Conservation (phyloP, 2,113 vertebrate species). For the Falco punctatus region DNA sequence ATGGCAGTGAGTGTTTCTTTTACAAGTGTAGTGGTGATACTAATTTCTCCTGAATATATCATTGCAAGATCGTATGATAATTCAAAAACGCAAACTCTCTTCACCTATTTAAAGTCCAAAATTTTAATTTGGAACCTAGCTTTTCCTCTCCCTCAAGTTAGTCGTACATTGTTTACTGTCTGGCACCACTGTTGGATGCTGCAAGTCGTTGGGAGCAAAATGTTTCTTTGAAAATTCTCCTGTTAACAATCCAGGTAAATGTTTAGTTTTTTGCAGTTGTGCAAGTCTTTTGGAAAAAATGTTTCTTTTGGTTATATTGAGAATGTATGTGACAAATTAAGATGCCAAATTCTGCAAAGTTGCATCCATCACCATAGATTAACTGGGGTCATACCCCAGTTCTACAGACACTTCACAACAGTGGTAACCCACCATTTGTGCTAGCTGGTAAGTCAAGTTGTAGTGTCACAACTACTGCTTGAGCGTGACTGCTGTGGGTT, state of each 20-base stretch:
- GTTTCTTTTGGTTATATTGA: neutral
- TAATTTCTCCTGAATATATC: neutral
- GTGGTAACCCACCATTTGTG: neutral
- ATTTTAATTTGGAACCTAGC: neutral
- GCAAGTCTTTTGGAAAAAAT: neutral
- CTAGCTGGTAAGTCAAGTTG: neutral
- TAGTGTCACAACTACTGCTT: neutral
- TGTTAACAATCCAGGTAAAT: too few relatives aligned
- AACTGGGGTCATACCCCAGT: neutral
- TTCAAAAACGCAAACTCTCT: neutral
- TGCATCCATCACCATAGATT: neutral
- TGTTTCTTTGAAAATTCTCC: neutral
- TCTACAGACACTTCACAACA: neutral
- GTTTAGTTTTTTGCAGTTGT: fast-evolving
- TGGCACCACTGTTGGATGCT: neutral
- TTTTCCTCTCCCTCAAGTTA: neutral
- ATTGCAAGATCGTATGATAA: neutral
- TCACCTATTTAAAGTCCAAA: neutral
- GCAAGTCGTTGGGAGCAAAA: neutral
- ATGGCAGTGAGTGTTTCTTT: neutral
- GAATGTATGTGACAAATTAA: neutral
- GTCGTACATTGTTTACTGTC: neutral
- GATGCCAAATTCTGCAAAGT: neutral
- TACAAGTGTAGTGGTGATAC: neutral
- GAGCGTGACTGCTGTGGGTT: neutral